Evolutionary conservation across 1,140 invertebrate species (phyloP).

Genomic region (Drosophila oshimai): DNA sequence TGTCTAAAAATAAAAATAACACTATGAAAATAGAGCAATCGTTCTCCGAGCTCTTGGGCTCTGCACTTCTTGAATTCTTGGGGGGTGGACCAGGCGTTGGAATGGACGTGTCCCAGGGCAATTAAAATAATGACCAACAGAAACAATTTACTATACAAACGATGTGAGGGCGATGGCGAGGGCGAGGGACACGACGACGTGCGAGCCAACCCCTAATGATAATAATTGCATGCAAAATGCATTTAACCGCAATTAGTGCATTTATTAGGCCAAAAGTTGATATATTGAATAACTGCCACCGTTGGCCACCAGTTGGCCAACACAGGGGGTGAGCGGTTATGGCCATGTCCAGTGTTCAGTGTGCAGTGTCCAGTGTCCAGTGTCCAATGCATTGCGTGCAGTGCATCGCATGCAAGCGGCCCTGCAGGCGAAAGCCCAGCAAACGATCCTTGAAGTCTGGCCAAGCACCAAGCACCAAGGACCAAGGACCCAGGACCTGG

Average conservation of each 20-base stretch:
- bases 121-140: slow-evolving; percentile 64
- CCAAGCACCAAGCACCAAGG: neutral
- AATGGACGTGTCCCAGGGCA: slow-evolving; percentile 13
- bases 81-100: too few species aligned
- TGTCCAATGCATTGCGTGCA: slow-evolving; percentile 21
- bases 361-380: too few species aligned
- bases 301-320: slow-evolving; percentile 48
- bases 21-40: slow-evolving; percentile 25
- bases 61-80: too few species aligned
- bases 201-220: slow-evolving; percentile 77
- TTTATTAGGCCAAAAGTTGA: slow-evolving; percentile 81
- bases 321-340: neutral
- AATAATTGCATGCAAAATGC: slow-evolving; percentile 82
- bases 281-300: slow-evolving; percentile 69
- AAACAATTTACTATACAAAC: slow-evolving; percentile 52
- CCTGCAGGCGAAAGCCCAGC: slow-evolving; percentile 32
- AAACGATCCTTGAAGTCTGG: slow-evolving; percentile 34
- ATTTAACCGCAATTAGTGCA: slow-evolving; percentile 82
- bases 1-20: slow-evolving; percentile 64
- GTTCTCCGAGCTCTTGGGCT: too few species aligned
- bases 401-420: slow-evolving; percentile 17
- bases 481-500: neutral
- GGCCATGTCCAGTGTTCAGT: too few species aligned
- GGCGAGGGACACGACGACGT: slow-evolving; percentile 34
- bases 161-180: neutral